Base-by-base conservation (phyloP, 2,888 invertebrate species). In the Eupithecia abbreviata region DNA sequence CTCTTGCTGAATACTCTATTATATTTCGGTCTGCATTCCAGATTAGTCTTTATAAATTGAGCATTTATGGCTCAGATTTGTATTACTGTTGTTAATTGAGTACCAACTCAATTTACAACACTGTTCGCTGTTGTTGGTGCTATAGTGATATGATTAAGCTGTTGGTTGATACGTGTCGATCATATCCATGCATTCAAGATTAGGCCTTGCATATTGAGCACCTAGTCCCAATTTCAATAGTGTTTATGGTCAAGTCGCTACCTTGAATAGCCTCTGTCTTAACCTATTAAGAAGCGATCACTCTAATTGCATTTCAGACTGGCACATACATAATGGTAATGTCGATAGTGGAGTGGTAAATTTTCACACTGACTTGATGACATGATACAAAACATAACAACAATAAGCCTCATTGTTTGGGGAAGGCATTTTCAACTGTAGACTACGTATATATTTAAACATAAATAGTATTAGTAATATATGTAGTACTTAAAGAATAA, bases 1-100 rank as follows among this genome's bases (percentile, higher is more conserved):
- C 49, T 47, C 68, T 68, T 74, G 55, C 42, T 66, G 65, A 77
- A 74, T 62, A 62, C 49, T 62, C 72, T 76, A 68, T 74, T 6
- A 67, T 72, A 74, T 70, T 69, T 72, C 70, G 4, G 68, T 18
- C 67, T 65, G 69, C 51, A 67, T 58, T 67, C n/a, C 18, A 67
- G 15, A 73, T 76, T 66, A 30, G 7, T 55, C 51, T 65, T 70
- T 70, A 45, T 45, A 45, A 45, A 45, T 47, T 66, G 51, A 65
- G 43, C 65, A 70, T 15, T 68, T 76, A 73, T 65, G 43, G 72
- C 45, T 72, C 68, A 69, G 42, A 51, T 72, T 76, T 72, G 43
- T 70, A 62, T 65, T 42, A 51, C 69, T 13, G 42, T 58, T 66
- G 43, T n/a, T n/a, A n/a, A n/a, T n/a, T n/a, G n/a, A n/a, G n/a